These are phyloP conservation scores for Trilocha varians DNA, from an alignment of 2,888 invertebrate species.

Conservation along the genomic window DNA sequence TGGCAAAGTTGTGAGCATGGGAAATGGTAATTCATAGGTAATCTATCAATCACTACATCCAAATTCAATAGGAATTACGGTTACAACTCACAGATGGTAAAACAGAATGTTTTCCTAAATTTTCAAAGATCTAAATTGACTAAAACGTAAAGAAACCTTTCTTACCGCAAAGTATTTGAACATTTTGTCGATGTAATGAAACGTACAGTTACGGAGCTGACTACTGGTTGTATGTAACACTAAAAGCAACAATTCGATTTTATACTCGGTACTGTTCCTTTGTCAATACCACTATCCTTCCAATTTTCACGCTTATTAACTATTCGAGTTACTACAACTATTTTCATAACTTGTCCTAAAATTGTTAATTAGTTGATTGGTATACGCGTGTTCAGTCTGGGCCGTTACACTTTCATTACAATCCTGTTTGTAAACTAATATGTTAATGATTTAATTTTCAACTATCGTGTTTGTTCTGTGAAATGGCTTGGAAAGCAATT, in stretches of 20 bases:
- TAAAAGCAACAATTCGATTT: slow-evolving; percentile 15
- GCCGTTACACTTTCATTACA: slow-evolving; percentile 33
- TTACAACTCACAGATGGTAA: neutral
- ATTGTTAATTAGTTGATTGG: slow-evolving; percentile 31
- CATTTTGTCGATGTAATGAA: slow-evolving; percentile 28
- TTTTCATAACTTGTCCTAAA: slow-evolving; percentile 51
- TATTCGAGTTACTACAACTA: slow-evolving; percentile 40
- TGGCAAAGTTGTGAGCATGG: too few species aligned
- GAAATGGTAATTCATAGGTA: too few species aligned
- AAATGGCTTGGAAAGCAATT: neutral
- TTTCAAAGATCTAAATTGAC: neutral
- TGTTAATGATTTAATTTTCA: slow-evolving; percentile 5
- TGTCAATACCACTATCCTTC: slow-evolving; percentile 48
- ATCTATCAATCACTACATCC: too few species aligned
- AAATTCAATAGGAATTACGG: too few species aligned
- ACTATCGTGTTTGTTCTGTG: slow-evolving; percentile 1
- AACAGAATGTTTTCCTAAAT: slow-evolving; percentile 8
- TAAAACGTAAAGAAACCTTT: slow-evolving; percentile 2
- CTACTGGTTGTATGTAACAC: slow-evolving; percentile 21
- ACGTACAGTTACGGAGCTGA: slow-evolving; percentile 17
- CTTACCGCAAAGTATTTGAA: slow-evolving; percentile 52
- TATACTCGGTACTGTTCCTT: slow-evolving; percentile 41
- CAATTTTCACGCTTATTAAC: slow-evolving; percentile 52
- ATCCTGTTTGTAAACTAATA: slow-evolving; percentile 25
- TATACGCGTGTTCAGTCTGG: slow-evolving; percentile 5